Evolutionary conservation across 1,140 invertebrate genomes (phyloP).

Genomic region (Drosophila simulans): DNA sequence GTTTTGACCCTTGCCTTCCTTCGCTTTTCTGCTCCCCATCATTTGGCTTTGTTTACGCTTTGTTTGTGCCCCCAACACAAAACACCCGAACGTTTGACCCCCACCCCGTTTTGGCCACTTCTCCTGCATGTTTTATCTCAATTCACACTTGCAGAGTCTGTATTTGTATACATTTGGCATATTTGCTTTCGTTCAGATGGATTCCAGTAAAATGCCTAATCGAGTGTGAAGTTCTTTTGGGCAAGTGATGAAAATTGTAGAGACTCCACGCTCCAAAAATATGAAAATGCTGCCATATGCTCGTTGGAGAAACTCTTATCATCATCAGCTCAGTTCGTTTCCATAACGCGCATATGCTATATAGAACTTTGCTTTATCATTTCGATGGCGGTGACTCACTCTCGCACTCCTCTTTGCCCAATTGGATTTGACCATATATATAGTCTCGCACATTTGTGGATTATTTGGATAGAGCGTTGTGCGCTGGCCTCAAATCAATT

Average conservation of each 20-base stretch:
- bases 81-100: not conserved
- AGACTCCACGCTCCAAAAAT: not conserved
- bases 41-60: conserved; percentile 51
- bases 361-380: conserved; percentile 5
- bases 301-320: conserved; percentile 26
- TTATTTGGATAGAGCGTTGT: conserved; percentile 10
- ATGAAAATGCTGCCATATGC: conserved; percentile 24
- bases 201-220: conserved; percentile 56
- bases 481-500: conserved; percentile 65
- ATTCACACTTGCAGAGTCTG: conserved; percentile 51
- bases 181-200: conserved; percentile 61
- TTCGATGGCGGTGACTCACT: conserved; percentile 19
- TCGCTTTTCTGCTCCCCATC: conserved; percentile 26
- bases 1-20: conserved; percentile 48
- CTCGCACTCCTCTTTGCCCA: conserved; percentile 11
- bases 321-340: conserved; percentile 26
- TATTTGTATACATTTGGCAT: conserved; percentile 55
- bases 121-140: conserved; percentile 53
- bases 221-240: conserved; percentile 39
- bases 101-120: not conserved
- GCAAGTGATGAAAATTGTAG: conserved; percentile 9
- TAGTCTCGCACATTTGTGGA: conserved; percentile 22
- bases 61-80: conserved; percentile 15
- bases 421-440: conserved; percentile 36
- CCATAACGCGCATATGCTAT: conserved; percentile 18